Conservation (phyloP, 2,888 invertebrate genomes). For the Anagyrus pseudococci region DNA sequence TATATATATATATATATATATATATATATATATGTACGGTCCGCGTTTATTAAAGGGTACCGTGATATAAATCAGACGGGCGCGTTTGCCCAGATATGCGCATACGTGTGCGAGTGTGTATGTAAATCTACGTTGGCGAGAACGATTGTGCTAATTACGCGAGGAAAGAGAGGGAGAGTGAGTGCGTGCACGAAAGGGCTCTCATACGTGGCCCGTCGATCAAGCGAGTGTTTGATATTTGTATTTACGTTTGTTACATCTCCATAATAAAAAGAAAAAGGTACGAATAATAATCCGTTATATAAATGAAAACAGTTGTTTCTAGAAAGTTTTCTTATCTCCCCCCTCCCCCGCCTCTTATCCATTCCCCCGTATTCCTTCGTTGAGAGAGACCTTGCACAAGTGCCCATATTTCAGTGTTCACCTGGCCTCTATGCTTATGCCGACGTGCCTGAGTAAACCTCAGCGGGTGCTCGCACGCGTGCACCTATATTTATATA, state of each 20-base stretch:
- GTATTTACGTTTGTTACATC: slow-evolving; percentile 57
- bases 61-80: slow-evolving; percentile 20
- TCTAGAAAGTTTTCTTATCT: not conserved
- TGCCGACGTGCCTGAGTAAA: not conserved
- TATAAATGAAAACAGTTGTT: slow-evolving; percentile 42
- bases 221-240: slow-evolving; percentile 41
- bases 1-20: not conserved
- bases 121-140: not conserved
- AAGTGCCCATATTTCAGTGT: too few species aligned
- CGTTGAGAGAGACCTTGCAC: not conserved
- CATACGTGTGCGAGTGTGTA: not conserved
- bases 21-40: slow-evolving; percentile 8
- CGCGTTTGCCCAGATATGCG: not conserved
- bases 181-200: too few species aligned
- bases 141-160: not conserved
- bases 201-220: too few species aligned
- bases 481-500: not conserved
- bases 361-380: slow-evolving; percentile 1
- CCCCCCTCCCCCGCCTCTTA: not conserved
- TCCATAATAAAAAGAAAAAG: slow-evolving; percentile 46
- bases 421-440: not conserved
- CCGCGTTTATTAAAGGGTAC: not conserved
- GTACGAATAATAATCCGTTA: slow-evolving; percentile 56
- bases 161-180: not conserved
- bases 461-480: not conserved